Conservation (phyloP, 1,140 invertebrate species). For the Brachionus plicatilis region DNA sequence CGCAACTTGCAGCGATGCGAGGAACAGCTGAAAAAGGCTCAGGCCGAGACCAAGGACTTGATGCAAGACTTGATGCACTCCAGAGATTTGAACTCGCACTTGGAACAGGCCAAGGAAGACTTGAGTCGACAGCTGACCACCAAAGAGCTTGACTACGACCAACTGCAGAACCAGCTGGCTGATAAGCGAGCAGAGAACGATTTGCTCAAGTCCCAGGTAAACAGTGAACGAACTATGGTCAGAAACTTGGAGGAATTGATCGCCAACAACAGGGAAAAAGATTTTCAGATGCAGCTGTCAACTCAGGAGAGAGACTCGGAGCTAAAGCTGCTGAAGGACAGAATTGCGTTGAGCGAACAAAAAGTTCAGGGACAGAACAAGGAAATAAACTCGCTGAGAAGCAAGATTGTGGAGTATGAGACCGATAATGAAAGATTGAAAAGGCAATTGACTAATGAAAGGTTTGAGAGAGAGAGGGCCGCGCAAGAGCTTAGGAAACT, state of each 20-base stretch:
- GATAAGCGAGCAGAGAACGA: slow-evolving; percentile 51
- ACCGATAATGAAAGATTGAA: slow-evolving; percentile 52
- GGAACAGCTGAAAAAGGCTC: slow-evolving; percentile 48
- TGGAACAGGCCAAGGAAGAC: slow-evolving; percentile 53
- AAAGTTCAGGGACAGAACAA: slow-evolving; percentile 54
- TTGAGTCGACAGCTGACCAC: slow-evolving; percentile 50
- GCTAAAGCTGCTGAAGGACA: slow-evolving; percentile 53
- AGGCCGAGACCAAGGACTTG: slow-evolving; percentile 49
- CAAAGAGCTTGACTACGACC: slow-evolving; percentile 52
- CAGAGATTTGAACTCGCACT: slow-evolving; percentile 50
- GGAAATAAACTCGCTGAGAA: slow-evolving; percentile 51
- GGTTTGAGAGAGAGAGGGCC: slow-evolving; percentile 49
- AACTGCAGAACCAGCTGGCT: slow-evolving; percentile 48
- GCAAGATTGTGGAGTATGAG: slow-evolving; percentile 53
- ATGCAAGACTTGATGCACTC: slow-evolving; percentile 50
- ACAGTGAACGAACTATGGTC: slow-evolving; percentile 46
- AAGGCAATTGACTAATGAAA: slow-evolving; percentile 53
- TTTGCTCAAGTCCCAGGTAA: slow-evolving; percentile 48
- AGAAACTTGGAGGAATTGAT: slow-evolving; percentile 53
- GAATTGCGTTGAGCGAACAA: slow-evolving; percentile 52
- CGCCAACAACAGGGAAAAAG: slow-evolving; percentile 52
- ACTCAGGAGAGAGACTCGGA: slow-evolving; percentile 54
- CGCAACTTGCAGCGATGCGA: slow-evolving; percentile 50
- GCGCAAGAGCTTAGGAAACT: slow-evolving; percentile 39
- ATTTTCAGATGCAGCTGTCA: slow-evolving; percentile 51